phyloP scores from a whole-genome alignment of 2,888 invertebrate genomes.

The Heliconius ismenius region DNA sequence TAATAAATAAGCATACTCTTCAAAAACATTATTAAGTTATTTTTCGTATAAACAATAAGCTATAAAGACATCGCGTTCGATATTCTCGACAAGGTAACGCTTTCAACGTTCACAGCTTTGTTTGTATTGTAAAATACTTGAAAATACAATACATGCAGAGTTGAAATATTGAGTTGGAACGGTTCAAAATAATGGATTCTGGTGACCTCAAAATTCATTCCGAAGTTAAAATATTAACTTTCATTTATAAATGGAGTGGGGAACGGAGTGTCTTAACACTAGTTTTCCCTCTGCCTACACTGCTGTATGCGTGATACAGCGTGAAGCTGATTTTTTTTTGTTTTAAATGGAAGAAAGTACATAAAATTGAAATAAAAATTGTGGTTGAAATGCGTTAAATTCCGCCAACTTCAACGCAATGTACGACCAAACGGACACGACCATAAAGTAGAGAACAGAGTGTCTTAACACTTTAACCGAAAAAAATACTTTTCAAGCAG shows the following conservation, averaged over 20 bases:
- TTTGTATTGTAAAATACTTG: conserved; percentile 47
- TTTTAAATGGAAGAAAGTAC: too few relatives aligned
- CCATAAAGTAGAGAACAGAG: background rate
- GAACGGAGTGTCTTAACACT: too few relatives aligned
- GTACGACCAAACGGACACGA: too few relatives aligned
- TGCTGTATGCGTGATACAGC: too few relatives aligned
- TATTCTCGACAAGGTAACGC: conserved; percentile 45
- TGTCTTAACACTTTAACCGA: background rate
- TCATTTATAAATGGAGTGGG: too few relatives aligned
- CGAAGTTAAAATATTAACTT: background rate
- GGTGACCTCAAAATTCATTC: background rate
- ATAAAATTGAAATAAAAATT: too few relatives aligned
- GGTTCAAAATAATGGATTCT: background rate
- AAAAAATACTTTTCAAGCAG: background rate
- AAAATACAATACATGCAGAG: conserved; percentile 43
- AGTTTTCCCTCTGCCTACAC: too few relatives aligned
- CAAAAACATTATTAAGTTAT: conserved; percentile 48
- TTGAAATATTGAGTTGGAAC: conserved; percentile 37
- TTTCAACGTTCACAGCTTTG: conserved; percentile 48
- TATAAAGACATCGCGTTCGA: conserved; percentile 49
- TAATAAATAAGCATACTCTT: conserved; percentile 28
- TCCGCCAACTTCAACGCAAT: background rate
- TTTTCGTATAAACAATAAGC: conserved; percentile 53
- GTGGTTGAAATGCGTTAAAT: too few relatives aligned
- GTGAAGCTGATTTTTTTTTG: too few relatives aligned